Evolutionary conservation across 1,140 invertebrate species (phyloP), one percentile per base, ranked within the genome.

Genomic region (Copidosoma floridanum): DNA sequence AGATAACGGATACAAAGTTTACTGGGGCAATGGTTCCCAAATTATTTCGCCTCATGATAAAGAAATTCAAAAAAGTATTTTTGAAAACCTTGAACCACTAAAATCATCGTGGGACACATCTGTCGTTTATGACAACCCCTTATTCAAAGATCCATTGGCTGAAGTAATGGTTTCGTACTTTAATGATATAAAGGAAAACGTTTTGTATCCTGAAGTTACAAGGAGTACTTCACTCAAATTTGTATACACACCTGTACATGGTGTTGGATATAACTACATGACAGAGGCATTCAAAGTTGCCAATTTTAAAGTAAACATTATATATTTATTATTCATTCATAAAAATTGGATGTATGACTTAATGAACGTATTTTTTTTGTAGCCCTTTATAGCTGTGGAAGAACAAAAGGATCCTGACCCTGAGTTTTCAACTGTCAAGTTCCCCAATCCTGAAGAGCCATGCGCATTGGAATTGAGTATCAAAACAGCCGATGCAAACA

Each of bases 1-100:
- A 50, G 97, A 99, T 74, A 99, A 99, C 80, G 98, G 98, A 4
- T 99, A 99, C 74, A 99, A 99, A 84, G 94, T 98, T 4, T 99
- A 98, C 75, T 97, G 95, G 90, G 81, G 82, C 20, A 98, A 98
- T 79, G 94, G 95, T 1, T 88, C 92, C n/a, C 97, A 98, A 85
- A 98, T 99, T 44, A 91, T 97, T 52, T 79, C 89, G 1, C 97
- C 97, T 0, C 89, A 93, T 67, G 97, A 99, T 77, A 89, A 89
- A 72, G 85, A 85, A 44, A 98, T 99, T 61, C 87, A 97, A 66
- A 80, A 86, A 20, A 78, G 81, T 40, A 99, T 99, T 67, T 68
- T 88, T 46, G 78, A 89, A 24, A 91, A 93, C 79, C 82, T 97
- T 21, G 79, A 88, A 69, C 93, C 93, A 3, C 79, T 81, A 67